phyloP scores from a whole-genome alignment of 1,140 invertebrate species.

The Paralvinella palmiformis region DNA sequence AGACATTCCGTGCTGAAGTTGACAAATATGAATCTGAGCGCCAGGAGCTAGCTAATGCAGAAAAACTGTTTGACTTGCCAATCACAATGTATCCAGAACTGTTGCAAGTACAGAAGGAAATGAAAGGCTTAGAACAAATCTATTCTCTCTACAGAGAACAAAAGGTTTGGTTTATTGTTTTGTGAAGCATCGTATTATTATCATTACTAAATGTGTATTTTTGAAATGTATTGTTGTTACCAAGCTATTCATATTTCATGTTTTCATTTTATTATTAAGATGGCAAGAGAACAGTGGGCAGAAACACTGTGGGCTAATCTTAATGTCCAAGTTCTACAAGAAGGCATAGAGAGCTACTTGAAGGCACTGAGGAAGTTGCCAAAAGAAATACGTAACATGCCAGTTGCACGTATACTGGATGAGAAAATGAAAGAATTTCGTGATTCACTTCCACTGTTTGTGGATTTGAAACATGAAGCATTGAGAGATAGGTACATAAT shows the following conservation, averaged over 20 bases:
- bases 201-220: not conserved
- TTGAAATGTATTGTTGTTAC: not conserved
- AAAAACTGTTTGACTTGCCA: slow-evolving; percentile 77
- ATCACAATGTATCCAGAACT: slow-evolving; percentile 74
- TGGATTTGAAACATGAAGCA: slow-evolving; percentile 84
- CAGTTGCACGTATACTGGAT: slow-evolving; percentile 64
- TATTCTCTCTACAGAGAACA: slow-evolving; percentile 75
- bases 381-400: slow-evolving; percentile 54
- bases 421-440: slow-evolving; percentile 81
- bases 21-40: slow-evolving; percentile 62
- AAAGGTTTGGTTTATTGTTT: slow-evolving; percentile 51
- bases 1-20: slow-evolving; percentile 65
- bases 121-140: slow-evolving; percentile 64
- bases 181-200: not conserved
- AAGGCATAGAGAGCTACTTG: slow-evolving; percentile 68
- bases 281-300: slow-evolving; percentile 69
- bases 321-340: slow-evolving; percentile 72
- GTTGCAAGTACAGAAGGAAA: slow-evolving; percentile 64
- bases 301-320: slow-evolving; percentile 80
- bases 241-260: not conserved
- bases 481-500: slow-evolving; percentile 71
- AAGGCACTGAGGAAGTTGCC: slow-evolving; percentile 67
- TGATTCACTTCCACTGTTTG: slow-evolving; percentile 77
- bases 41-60: slow-evolving; percentile 66
- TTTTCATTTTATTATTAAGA: slow-evolving; percentile 30